These are phyloP conservation scores for Heliocidaris erythrogramma DNA, from an alignment of 35 echinoderm and acorn worm species.

Conservation along the genomic window DNA sequence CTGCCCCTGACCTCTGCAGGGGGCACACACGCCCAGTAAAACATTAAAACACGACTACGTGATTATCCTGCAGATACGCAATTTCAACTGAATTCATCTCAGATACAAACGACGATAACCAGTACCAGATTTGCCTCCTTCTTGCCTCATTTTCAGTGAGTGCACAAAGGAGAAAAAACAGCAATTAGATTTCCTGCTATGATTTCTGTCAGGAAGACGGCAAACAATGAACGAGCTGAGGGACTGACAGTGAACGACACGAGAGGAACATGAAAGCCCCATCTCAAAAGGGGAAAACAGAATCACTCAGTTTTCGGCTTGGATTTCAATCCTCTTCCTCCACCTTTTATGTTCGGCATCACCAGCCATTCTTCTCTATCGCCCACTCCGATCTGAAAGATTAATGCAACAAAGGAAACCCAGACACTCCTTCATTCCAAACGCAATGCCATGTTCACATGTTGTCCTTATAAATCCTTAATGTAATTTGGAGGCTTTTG, in stretches of 20 bases:
- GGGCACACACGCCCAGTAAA: background rate
- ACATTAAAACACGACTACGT: background rate
- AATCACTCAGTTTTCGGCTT: conserved; percentile 38
- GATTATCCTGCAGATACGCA: background rate
- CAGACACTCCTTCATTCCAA: conserved; percentile 34
- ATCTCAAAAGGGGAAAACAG: conserved; percentile 28
- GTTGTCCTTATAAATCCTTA: too few relatives aligned
- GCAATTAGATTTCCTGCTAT: conserved; percentile 45
- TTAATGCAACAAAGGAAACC: conserved; percentile 9
- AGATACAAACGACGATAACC: conserved; percentile 10
- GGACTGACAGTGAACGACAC: conserved; percentile 21
- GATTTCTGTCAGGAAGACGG: conserved; percentile 38
- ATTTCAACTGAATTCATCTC: background rate
- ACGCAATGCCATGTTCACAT: background rate
- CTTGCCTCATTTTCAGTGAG: background rate
- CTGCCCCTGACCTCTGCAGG: background rate
- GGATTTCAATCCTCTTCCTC: conserved; percentile 23
- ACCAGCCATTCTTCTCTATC: conserved; percentile 24
- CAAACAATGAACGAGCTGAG: conserved; percentile 35
- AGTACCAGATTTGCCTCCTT: conserved; percentile 2
- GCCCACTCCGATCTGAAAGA: background rate
- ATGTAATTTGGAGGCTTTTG: background rate
- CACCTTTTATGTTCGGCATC: conserved; percentile 12
- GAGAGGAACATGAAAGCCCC: conserved; percentile 6
- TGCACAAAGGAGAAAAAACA: background rate